Conservation (phyloP, 2,797 vertebrate genomes). For the Sphaeramia orbicularis region DNA sequence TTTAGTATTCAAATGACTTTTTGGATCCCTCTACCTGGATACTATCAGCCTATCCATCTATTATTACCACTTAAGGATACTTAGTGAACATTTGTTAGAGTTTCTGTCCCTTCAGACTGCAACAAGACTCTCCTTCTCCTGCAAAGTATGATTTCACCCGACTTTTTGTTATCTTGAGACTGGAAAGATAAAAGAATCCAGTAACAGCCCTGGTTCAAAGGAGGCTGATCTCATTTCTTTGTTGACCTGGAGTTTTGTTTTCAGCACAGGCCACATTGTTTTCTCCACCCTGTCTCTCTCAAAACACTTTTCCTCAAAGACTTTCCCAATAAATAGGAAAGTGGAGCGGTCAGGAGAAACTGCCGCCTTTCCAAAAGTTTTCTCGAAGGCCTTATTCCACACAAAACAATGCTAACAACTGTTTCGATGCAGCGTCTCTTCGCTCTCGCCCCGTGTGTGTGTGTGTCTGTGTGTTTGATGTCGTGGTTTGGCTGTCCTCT, state of each 20-base stretch:
- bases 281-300: slow-evolving; percentile 26
- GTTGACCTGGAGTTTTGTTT: slow-evolving; percentile 43
- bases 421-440: slow-evolving; percentile 60
- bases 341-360: slow-evolving; percentile 55
- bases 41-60: not conserved
- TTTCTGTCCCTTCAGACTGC: not conserved
- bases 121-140: not conserved
- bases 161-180: slow-evolving; percentile 1
- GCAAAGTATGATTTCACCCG: slow-evolving; percentile 1
- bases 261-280: slow-evolving; percentile 26
- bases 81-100: too few relatives aligned
- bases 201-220: slow-evolving; percentile 6
- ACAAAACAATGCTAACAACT: slow-evolving; percentile 70
- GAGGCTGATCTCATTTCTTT: slow-evolving; percentile 23
- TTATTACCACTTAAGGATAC: not conserved
- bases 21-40: slow-evolving; percentile 2
- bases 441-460: slow-evolving; percentile 76
- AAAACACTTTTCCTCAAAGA: slow-evolving; percentile 61
- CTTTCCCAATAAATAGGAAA: slow-evolving; percentile 60
- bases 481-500: slow-evolving; percentile 92
- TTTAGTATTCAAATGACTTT: slow-evolving; percentile 7
- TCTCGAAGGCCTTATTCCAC: slow-evolving; percentile 54
- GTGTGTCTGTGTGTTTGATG: slow-evolving; percentile 82
- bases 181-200: slow-evolving; percentile 12
- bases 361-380: slow-evolving; percentile 38